Evolutionary conservation across 2,797 vertebrate species (phyloP).

Genomic region (Chromis chromis): DNA sequence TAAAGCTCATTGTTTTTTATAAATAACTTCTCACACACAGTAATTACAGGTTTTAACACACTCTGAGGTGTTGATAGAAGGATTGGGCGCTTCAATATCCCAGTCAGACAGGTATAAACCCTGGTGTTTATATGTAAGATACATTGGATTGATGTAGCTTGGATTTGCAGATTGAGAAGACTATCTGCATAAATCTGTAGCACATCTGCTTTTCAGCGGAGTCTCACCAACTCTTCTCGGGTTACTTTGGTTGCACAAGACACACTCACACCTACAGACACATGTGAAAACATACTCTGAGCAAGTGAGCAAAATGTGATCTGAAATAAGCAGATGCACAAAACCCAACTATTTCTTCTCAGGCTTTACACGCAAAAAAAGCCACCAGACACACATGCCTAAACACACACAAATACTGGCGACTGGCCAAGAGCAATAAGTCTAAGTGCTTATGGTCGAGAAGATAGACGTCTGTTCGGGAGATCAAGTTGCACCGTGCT

Average conservation of each 20-base stretch:
- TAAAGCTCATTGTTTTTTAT: constrained; percentile 22
- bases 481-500: constrained; percentile 41
- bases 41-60: constrained; percentile 33
- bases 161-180: constrained; percentile 16
- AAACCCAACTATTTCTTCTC: neutral
- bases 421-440: constrained; percentile 41
- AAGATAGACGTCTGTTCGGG: constrained; percentile 38
- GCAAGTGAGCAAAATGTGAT: constrained; percentile 32
- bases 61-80: constrained; percentile 11
- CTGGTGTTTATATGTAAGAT: constrained; percentile 10
- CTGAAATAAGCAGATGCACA: constrained; percentile 18
- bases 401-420: constrained; percentile 50
- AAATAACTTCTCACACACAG: constrained; percentile 6
- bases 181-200: constrained; percentile 13
- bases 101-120: constrained; percentile 20
- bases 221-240: constrained; percentile 31
- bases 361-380: constrained; percentile 10
- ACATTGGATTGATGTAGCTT: constrained; percentile 15
- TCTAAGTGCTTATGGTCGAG: constrained; percentile 32
- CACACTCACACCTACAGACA: constrained; percentile 17
- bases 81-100: constrained; percentile 1
- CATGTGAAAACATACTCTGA: constrained; percentile 31
- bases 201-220: constrained; percentile 46
- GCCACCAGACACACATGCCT: constrained; percentile 18
- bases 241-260: constrained; percentile 64